Evolutionary conservation across 2,888 invertebrate genomes (phyloP).

Genomic region (Eupithecia abbreviata): DNA sequence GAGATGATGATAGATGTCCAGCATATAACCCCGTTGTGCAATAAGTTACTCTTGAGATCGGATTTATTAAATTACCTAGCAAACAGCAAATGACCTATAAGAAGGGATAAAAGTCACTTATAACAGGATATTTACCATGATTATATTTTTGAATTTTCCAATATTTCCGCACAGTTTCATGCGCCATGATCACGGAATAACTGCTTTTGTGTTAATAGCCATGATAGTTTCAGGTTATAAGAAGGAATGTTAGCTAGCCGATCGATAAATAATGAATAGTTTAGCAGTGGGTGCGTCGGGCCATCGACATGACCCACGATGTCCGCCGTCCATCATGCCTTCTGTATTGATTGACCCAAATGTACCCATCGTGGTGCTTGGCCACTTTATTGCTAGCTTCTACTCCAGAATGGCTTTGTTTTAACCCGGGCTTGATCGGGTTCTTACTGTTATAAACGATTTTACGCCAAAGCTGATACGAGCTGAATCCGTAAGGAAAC

Average conservation of each 20-base stretch:
- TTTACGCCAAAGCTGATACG: neutral
- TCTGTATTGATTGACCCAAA: constrained; percentile 76
- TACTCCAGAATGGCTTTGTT: neutral
- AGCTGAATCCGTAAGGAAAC: neutral
- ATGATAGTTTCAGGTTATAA: too few relatives aligned
- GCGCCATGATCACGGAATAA: too few relatives aligned
- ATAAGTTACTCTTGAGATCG: neutral
- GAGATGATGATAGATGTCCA: neutral
- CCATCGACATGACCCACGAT: constrained; percentile 49
- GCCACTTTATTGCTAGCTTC: constrained; percentile 40
- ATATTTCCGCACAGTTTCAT: too few relatives aligned
- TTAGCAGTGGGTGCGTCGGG: constrained; percentile 55
- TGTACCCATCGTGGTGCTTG: constrained; percentile 50
- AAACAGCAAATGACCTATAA: too few relatives aligned
- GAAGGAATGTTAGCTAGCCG: constrained; percentile 34
- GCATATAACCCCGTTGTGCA: neutral
- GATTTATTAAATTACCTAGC: neutral
- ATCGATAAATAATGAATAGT: constrained; percentile 56
- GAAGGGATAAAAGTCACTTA: neutral
- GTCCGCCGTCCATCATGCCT: constrained; percentile 51
- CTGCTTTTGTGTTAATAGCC: too few relatives aligned
- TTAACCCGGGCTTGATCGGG: neutral
- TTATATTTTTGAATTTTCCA: too few relatives aligned
- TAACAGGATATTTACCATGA: too few relatives aligned
- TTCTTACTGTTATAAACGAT: neutral